A percentile compares a stretch with the other conserved stretches of the same genome.
Conservation (phyloP, 2,113 vertebrate species). For the Apaloderma vittatum region DNA sequence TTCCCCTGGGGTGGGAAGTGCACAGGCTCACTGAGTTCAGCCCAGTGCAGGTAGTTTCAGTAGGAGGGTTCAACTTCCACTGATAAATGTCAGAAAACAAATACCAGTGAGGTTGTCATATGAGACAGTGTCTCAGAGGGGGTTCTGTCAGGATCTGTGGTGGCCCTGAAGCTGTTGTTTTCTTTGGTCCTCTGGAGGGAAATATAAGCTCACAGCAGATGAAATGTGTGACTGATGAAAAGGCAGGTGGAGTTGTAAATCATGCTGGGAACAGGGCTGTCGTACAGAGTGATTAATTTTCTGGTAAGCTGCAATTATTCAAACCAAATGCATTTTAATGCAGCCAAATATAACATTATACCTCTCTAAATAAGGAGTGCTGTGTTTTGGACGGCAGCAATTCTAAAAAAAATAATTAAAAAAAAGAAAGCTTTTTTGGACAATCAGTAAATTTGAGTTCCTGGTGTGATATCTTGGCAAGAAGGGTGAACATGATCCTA, state of each 20-base stretch:
- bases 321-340: constrained; percentile 13
- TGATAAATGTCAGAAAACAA: neutral
- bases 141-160: neutral
- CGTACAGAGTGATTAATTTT: neutral
- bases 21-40: neutral
- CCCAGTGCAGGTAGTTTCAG: neutral
- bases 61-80: rapidly evolving
- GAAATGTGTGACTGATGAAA: constrained; percentile 39
- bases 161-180: neutral
- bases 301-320: neutral
- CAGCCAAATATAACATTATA: neutral
- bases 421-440: neutral
- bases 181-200: neutral
- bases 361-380: neutral
- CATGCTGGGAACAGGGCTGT: constrained; percentile 9
- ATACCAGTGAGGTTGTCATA: neutral
- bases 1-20: neutral
- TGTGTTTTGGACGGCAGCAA: neutral
- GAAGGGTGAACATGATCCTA: neutral
- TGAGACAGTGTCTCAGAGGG: neutral
- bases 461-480: neutral
- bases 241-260: constrained; percentile 52
- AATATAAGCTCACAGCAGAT: constrained; percentile 6
- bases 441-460: neutral
- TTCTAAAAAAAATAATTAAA: neutral